Conservation (phyloP, 2,888 invertebrate species). For the Corythucha ciliata region DNA sequence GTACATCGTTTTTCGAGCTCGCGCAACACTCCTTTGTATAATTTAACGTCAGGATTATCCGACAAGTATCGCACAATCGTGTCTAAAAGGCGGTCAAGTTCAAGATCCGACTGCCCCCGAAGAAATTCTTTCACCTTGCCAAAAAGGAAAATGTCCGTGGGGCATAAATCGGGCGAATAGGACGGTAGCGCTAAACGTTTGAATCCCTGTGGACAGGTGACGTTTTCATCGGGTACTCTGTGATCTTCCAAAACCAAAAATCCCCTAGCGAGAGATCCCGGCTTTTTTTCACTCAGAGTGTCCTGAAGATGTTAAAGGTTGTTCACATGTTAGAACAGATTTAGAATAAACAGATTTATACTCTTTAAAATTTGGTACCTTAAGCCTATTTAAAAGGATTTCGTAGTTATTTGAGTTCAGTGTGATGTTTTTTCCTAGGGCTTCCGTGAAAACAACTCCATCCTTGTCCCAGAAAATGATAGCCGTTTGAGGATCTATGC, state of each 20-base stretch:
- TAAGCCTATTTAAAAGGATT: no score
- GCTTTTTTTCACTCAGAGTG: constrained; percentile 4
- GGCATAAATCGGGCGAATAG: constrained; percentile 16
- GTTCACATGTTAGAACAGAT: no score
- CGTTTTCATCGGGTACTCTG: constrained; percentile 1
- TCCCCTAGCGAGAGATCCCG: constrained; percentile 11
- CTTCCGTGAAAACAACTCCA: constrained; percentile 14
- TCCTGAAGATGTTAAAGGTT: constrained; percentile 4
- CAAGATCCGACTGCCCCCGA: not conserved
- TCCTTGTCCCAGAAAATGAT: constrained; percentile 16
- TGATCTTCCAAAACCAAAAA: constrained; percentile 17
- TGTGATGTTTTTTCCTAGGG: no score
- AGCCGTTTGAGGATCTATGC: no score
- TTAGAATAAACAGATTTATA: no score
- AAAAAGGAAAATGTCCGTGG: constrained; percentile 17
- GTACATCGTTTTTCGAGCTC: constrained; percentile 19
- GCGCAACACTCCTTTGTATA: constrained; percentile 12
- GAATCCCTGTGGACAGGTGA: constrained; percentile 11
- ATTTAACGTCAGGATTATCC: constrained; percentile 3
- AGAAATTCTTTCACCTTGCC: constrained; percentile 20
- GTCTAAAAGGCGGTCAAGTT: not conserved
- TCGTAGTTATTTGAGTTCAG: no score
- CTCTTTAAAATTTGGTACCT: no score
- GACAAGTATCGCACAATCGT: not conserved
- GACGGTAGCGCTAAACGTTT: constrained; percentile 10